phyloP scores from a whole-genome alignment of 2,797 vertebrate genomes.

The Syngnathus acus region DNA sequence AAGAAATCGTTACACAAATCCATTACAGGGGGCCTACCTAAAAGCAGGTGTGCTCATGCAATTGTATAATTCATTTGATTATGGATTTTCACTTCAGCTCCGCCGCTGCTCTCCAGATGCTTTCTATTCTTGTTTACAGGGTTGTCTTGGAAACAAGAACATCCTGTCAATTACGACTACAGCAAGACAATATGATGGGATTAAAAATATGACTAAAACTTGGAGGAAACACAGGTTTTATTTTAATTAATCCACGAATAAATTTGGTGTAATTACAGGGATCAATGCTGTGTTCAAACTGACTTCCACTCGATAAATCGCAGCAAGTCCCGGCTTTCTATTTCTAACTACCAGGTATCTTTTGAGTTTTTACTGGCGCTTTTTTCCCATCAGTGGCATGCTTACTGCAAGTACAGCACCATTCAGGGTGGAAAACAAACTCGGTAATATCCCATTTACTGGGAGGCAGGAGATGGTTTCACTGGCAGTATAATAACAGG shows the following conservation, averaged over 20 bases:
- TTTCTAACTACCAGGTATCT: conserved; percentile 71
- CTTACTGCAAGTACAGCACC: conserved; percentile 54
- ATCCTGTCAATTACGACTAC: conserved; percentile 22
- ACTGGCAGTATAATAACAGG: conserved; percentile 75
- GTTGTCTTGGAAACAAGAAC: conserved; percentile 47
- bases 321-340: conserved; percentile 60
- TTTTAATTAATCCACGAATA: conserved; percentile 55
- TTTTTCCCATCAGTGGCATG: conserved; percentile 63
- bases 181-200: conserved; percentile 15
- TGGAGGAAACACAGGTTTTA: conserved; percentile 27
- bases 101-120: conserved; percentile 17
- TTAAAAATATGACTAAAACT: conserved; percentile 2
- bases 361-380: conserved; percentile 57
- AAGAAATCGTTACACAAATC: conserved; percentile 40
- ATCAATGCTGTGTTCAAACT: conserved; percentile 65
- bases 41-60: conserved; percentile 44
- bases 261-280: conserved; percentile 69
- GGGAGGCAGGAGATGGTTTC: conserved; percentile 70
- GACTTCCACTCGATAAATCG: conserved; percentile 70
- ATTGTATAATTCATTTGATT: conserved; percentile 50
- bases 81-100: conserved; percentile 43
- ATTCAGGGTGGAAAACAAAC: conserved; percentile 70
- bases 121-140: conserved; percentile 29
- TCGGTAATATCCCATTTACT: conserved; percentile 79
- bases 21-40: conserved; percentile 31